Base-by-base conservation (phyloP, 92 coral and sea anemone genomes). In the Zoanthus solanderi region DNA sequence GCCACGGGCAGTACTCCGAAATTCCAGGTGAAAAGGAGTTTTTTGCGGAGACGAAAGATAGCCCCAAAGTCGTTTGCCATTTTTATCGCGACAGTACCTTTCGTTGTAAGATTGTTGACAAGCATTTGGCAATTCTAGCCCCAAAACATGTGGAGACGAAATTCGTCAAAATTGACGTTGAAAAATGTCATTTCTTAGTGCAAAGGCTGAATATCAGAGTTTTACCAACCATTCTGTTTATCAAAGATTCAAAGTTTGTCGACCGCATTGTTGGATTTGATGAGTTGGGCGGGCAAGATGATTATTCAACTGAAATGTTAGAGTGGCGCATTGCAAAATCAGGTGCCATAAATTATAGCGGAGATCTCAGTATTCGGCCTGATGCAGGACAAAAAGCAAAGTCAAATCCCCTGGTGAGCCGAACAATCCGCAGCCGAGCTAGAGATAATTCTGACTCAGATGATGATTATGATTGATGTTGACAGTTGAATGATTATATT, bases 221-320 rank as follows among this genome's bases (percentile, higher is more conserved):
- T 48, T 84, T 97, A 8, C 99, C 99, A 9, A 89, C 98, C 29
- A 92, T 97, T 65, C 90, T 93, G 63, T 82, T 97, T 60, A 79
- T 95, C 8, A 97, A 94, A 91, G 98, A 97, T 91, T 96, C 96
- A 4, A 97, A 97, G 85, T 95, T 94, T 78, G 92, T 92, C 9
- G 99, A 97, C 90, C 92, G 95, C n/a, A 92, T 97, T 84, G 89
- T 94, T 48, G 99, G 99, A 10, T 97, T 97, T 86, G 99, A 97
- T 73, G 99, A 97, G 50, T 90, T 97, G 29, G 99, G 99, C 1
- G 99, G 99, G 32, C 93, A 91, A 71, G 99, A 97, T 76, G 99
- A 97, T 12, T 97, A 95, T 67, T 88, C 93, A 8, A 95, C 97
- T 65, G 96, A 91, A 56, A 91, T 97, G 98, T 84, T 97, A 93